phyloP scores from a whole-genome alignment of 2,888 invertebrate genomes.

The Alcis repandata region DNA sequence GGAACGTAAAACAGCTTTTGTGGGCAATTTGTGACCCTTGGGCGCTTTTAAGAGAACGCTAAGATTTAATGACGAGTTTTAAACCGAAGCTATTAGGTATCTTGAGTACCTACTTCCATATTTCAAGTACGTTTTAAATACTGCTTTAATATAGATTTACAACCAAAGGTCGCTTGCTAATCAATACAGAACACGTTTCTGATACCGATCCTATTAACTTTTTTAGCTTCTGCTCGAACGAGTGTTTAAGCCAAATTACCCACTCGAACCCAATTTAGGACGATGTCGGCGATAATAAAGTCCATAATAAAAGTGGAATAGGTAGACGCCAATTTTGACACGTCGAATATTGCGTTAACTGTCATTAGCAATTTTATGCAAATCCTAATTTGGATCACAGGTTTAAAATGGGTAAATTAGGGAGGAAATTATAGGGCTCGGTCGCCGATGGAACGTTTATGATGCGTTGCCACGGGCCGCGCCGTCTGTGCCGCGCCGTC shows the following conservation, averaged over 20 bases:
- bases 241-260: slow-evolving; percentile 64
- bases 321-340: slow-evolving; percentile 75
- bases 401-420: slow-evolving; percentile 78
- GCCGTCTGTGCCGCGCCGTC: slow-evolving; percentile 50
- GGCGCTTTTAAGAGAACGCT: slow-evolving; percentile 39
- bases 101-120: slow-evolving; percentile 20
- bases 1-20: slow-evolving; percentile 39
- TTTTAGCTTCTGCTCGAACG: slow-evolving; percentile 62
- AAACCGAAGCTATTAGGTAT: slow-evolving; percentile 17
- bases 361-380: slow-evolving; percentile 83
- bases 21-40: slow-evolving; percentile 44
- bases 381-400: slow-evolving; percentile 79
- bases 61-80: slow-evolving; percentile 35
- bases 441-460: slow-evolving; percentile 74
- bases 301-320: slow-evolving; percentile 66
- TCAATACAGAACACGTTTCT: slow-evolving; percentile 52
- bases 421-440: slow-evolving; percentile 78
- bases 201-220: slow-evolving; percentile 59
- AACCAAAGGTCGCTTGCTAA: slow-evolving; percentile 23
- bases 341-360: slow-evolving; percentile 75
- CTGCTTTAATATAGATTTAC: slow-evolving; percentile 16
- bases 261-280: slow-evolving; percentile 61
- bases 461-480: slow-evolving; percentile 64
- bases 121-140: slow-evolving; percentile 25
- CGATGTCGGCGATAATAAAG: slow-evolving; percentile 65